phyloP scores from a whole-genome alignment of 37 sponge, comb jelly and placozoan genomes.

The Dysidea cf. avara region DNA sequence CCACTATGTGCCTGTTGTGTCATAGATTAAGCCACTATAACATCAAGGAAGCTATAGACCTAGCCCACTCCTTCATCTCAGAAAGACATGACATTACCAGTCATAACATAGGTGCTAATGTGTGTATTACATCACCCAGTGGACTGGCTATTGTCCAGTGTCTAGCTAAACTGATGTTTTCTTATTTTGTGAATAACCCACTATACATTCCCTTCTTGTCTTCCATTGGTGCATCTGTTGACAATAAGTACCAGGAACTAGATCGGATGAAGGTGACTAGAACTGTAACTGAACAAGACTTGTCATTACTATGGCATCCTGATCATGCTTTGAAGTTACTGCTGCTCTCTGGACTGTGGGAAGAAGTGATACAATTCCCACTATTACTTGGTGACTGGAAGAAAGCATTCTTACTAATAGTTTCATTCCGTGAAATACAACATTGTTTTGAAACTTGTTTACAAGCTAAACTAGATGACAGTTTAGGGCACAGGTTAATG shows the following conservation, averaged over 20 bases:
- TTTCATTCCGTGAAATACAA: too few species aligned
- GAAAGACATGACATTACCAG: too few species aligned
- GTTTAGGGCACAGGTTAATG: too few species aligned
- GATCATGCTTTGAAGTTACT: slow-evolving; percentile 37
- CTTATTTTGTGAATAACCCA: slow-evolving; percentile 26
- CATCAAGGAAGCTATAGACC: too few species aligned
- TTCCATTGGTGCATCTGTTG: neutral
- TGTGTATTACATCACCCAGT: neutral
- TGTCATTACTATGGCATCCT: slow-evolving; percentile 32
- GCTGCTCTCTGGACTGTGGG: slow-evolving; percentile 51
- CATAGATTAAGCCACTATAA: too few species aligned
- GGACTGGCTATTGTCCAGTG: neutral
- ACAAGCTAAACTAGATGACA: too few species aligned
- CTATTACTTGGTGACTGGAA: slow-evolving; percentile 47
- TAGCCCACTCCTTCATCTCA: too few species aligned
- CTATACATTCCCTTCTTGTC: neutral
- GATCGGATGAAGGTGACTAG: neutral
- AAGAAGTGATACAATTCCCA: slow-evolving; percentile 25
- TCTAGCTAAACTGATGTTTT: slow-evolving; percentile 30
- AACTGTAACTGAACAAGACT: slow-evolving; percentile 10
- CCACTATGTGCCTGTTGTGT: too few species aligned
- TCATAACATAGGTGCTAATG: too few species aligned
- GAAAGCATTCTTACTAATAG: slow-evolving; percentile 34
- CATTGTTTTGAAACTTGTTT: too few species aligned
- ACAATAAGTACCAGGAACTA: slow-evolving; percentile 11